Conservation (phyloP, 2,113 vertebrate species). For the Danionella cerebrum region DNA sequence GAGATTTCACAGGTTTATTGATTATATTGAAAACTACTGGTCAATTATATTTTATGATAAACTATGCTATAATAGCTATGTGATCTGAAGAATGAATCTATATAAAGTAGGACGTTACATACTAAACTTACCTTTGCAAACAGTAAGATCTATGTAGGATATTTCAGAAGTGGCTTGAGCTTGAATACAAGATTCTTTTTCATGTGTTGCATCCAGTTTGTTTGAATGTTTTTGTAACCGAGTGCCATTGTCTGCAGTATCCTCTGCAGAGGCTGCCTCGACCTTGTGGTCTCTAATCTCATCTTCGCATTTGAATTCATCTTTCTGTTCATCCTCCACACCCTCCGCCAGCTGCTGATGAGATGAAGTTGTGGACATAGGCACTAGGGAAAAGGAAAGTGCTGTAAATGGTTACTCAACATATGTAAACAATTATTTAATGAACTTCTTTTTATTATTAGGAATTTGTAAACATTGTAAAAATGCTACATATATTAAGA, state of each 20-base stretch:
- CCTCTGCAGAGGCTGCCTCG: neutral
- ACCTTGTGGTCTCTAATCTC: constrained; percentile 29
- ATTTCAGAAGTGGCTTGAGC: no score
- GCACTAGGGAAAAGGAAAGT: constrained; percentile 41
- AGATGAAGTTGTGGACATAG: constrained; percentile 53
- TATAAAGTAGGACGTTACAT: no score
- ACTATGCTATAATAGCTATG: no score
- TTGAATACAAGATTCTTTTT: neutral
- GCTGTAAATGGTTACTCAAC: neutral
- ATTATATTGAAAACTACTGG: no score
- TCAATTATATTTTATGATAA: no score
- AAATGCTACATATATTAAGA: neutral
- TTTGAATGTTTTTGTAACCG: constrained; percentile 3
- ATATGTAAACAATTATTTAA: no score
- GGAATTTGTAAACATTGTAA: no score
- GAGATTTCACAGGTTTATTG: no score
- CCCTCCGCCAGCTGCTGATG: constrained; percentile 36
- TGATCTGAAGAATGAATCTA: no score
- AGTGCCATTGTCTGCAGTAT: neutral
- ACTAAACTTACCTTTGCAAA: no score
- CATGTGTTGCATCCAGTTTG: constrained; percentile 1
- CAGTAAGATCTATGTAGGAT: no score
- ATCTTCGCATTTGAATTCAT: constrained; percentile 54
- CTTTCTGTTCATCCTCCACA: constrained; percentile 51
- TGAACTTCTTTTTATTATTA: no score